Base-by-base conservation (phyloP, 2,797 vertebrate genomes). In the Pangasius larnaudii region DNA sequence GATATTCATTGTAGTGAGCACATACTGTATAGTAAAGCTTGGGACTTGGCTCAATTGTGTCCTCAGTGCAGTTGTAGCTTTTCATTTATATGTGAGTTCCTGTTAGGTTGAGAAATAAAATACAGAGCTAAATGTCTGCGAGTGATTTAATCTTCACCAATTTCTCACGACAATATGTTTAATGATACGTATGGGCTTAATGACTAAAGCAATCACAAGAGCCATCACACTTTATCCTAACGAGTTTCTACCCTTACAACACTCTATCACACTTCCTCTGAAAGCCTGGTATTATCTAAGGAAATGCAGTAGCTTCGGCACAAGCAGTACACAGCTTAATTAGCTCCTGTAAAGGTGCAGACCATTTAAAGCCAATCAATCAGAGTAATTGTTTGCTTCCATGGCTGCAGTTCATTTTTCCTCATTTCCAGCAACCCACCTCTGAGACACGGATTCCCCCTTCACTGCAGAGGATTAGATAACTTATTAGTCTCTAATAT, bases 341-440 rank as follows among this genome's bases (percentile, higher is more conserved):
- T 94, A 93, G 79, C 89, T 53, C 89, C 90, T 91, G 89, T 87
- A 88, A 94, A 93, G 93, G 94, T 93, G 94, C 91, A 91, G 89
- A 84, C 92, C 91, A 89, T 93, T 94, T 94, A 94, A 94, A 91
- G 90, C 90, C 92, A 92, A 93, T 94, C 94, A 94, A 90, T 95
- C 94, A 91, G 93, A 92, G 88, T 94, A 94, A 95, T 95, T 94
- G 91, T 92, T 93, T 74, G 53, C 18, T 46, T 65, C 78, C 91
- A 88, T 88, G 89, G 89, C 88, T 82, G 93, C 90, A 53, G 90
- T 92, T 89, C 91, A 94, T 95, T 94, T 94, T 93, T 96, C 94
- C 94, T 95, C 91, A 94, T 95, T 94, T 94, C 86, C 91, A 88
- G 74, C 11, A 77, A 65, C 42, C 49, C 83, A 80, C 85, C 83